These are phyloP conservation scores for Morpho achilles DNA, from an alignment of 2,888 invertebrate species.

Conservation along the genomic window DNA sequence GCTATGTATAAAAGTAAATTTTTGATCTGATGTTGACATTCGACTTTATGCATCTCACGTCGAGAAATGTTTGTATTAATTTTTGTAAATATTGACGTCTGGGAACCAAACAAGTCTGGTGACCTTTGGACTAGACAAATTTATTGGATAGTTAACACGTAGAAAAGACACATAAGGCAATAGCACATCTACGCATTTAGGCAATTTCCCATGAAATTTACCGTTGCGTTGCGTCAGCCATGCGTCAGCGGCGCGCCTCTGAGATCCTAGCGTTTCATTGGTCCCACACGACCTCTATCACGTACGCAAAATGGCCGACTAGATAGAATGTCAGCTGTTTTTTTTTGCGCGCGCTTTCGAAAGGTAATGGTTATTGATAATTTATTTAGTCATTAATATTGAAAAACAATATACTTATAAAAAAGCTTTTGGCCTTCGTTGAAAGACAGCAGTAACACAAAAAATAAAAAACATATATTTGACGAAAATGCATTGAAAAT, in stretches of 20 bases:
- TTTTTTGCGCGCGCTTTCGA: not conserved
- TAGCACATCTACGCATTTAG: not conserved
- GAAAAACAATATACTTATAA: too few species aligned
- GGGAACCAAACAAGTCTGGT: not conserved
- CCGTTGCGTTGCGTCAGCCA: constrained; percentile 45
- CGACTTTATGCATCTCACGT: too few species aligned
- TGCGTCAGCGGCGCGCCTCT: constrained; percentile 61
- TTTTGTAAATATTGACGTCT: not conserved
- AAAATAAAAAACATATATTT: too few species aligned
- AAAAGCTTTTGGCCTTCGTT: too few species aligned
- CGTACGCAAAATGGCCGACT: constrained; percentile 33
- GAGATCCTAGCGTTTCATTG: constrained; percentile 39
- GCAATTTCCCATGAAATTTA: constrained; percentile 7
- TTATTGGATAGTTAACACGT: not conserved
- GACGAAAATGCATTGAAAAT: too few species aligned
- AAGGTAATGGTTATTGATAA: too few species aligned
- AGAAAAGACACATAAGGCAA: constrained; percentile 5
- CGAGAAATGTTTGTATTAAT: too few species aligned
- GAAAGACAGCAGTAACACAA: too few species aligned
- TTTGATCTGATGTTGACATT: too few species aligned
- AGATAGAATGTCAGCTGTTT: constrained; percentile 3
- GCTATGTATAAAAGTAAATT: too few species aligned
- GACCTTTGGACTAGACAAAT: too few species aligned
- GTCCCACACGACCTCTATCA: constrained; percentile 46
- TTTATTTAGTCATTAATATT: too few species aligned